A percentile compares a stretch with the other conserved stretches of the same genome.
These are phyloP conservation scores for Heteronetta atricapilla DNA, from an alignment of 2,113 vertebrate species.

Conservation along the genomic window DNA sequence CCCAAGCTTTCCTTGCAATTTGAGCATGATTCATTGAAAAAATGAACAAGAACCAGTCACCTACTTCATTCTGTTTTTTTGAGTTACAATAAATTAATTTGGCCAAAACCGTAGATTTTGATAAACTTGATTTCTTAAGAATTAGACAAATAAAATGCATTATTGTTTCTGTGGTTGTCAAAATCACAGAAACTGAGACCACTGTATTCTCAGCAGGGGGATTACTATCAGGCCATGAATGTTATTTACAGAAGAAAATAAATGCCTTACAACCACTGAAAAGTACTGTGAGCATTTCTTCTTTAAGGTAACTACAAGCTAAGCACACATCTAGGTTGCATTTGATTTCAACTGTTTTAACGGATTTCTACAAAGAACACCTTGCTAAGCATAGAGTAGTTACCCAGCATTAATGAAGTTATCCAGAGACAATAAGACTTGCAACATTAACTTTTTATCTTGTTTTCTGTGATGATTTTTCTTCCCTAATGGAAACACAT, in stretches of 20 bases:
- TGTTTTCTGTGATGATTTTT: slow-evolving; percentile 61
- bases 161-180: background rate
- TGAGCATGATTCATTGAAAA: background rate
- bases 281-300: background rate
- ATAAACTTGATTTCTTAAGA: background rate
- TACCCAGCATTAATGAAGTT: slow-evolving; percentile 43
- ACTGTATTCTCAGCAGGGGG: background rate
- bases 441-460: slow-evolving; percentile 67
- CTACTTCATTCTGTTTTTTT: background rate
- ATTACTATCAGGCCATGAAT: background rate
- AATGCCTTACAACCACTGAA: background rate
- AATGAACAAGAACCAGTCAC: background rate
- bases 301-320: background rate
- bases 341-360: background rate
- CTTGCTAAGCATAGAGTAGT: slow-evolving; percentile 1
- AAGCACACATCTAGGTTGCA: background rate
- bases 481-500: slow-evolving; percentile 32
- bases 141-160: background rate
- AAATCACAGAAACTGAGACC: background rate
- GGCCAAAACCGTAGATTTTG: background rate
- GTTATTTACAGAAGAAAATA: slow-evolving; percentile 13
- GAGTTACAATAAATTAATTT: background rate
- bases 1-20: background rate
- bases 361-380: background rate
- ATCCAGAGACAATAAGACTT: slow-evolving; percentile 44